phyloP scores from a whole-genome alignment of 2,888 invertebrate species.

The Eristalis pertinax region DNA sequence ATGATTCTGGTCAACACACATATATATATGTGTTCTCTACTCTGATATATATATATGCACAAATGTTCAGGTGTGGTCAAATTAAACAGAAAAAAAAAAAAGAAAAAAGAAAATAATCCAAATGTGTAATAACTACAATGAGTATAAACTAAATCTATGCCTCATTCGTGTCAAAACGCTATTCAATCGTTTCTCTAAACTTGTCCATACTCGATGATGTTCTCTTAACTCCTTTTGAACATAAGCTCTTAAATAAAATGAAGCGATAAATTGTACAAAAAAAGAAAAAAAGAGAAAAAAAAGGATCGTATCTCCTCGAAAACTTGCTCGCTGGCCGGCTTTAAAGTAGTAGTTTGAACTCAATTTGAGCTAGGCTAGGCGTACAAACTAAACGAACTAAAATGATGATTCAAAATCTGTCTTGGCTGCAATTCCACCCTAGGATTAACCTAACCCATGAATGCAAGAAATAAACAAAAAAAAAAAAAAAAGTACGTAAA shows the following conservation, averaged over 20 bases:
- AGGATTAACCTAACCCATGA: conserved; percentile 55
- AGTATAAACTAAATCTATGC: conserved; percentile 6
- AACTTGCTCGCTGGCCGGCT: conserved; percentile 11
- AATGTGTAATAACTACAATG: conserved; percentile 27
- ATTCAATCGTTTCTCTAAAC: background rate
- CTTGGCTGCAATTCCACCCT: conserved; percentile 35
- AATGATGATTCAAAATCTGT: conserved; percentile 54
- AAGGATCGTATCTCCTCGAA: background rate
- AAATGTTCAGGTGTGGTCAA: conserved; percentile 35
- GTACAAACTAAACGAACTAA: conserved; percentile 34
- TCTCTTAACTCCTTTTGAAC: background rate
- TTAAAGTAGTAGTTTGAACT: conserved; percentile 25
- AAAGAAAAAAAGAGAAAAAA: background rate
- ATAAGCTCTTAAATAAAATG: background rate
- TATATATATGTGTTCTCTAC: conserved; percentile 15
- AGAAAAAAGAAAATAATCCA: conserved; percentile 7
- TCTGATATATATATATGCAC: background rate
- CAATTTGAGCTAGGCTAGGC: conserved; percentile 50
- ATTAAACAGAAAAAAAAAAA: conserved; percentile 21
- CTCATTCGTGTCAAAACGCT: conserved; percentile 11
- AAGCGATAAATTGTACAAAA: conserved; percentile 2
- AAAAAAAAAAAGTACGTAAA: background rate
- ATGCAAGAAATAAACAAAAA: conserved; percentile 17
- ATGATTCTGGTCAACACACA: conserved; percentile 49
- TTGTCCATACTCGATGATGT: background rate